These are phyloP conservation scores for Stichopus chloronotus DNA, from an alignment of 35 echinoderm and acorn worm species.

Conservation along the genomic window DNA sequence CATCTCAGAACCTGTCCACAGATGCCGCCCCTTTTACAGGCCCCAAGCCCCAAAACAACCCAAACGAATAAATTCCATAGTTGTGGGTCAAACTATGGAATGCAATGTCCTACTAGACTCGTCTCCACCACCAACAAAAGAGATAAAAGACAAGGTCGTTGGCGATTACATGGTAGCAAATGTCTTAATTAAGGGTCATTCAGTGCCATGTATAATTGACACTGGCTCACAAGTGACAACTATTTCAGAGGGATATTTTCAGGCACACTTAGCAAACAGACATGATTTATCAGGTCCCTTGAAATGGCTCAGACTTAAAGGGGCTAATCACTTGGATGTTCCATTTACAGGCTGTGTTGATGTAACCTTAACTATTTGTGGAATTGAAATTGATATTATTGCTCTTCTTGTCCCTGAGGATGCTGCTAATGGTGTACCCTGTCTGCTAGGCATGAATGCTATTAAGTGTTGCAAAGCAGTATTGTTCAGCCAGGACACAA, in stretches of 20 bases:
- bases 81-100: too few species aligned
- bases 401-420: slow-evolving; percentile 22
- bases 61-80: too few species aligned
- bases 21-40: neutral
- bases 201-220: too few species aligned
- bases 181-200: too few species aligned
- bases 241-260: neutral
- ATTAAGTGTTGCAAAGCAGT: too few species aligned
- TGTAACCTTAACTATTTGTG: neutral
- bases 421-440: too few species aligned
- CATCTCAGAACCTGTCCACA: neutral
- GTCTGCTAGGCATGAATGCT: too few species aligned
- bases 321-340: slow-evolving; percentile 17
- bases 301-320: slow-evolving; percentile 28
- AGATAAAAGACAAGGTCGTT: too few species aligned
- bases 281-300: neutral
- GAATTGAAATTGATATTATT: neutral
- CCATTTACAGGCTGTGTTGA: slow-evolving; percentile 26
- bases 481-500: too few species aligned
- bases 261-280: neutral
- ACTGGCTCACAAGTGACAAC: too few species aligned
- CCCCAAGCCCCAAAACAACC: neutral
- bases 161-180: slow-evolving; percentile 17
- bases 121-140: neutral
- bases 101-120: neutral